phyloP scores from a whole-genome alignment of 2,113 vertebrate species.

The Actinemys pallida region DNA sequence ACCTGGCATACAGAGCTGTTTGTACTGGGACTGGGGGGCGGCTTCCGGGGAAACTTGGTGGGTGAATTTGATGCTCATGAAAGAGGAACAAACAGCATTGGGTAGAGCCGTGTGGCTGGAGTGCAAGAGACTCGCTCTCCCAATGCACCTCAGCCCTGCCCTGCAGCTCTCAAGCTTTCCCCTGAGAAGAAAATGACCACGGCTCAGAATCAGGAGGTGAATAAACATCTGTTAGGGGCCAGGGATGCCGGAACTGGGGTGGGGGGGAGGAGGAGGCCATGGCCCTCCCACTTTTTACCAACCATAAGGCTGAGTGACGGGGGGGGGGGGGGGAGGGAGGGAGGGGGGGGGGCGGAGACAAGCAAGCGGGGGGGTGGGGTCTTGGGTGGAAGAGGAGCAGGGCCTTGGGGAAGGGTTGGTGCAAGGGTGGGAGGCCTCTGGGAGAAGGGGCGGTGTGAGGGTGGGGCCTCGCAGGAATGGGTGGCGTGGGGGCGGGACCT shows the following conservation, averaged over 20 bases:
- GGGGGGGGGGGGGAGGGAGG: neutral
- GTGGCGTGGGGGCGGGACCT: too few species aligned
- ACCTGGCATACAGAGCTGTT: neutral
- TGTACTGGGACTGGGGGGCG: neutral
- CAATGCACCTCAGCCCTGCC: too few species aligned
- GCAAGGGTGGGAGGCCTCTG: too few species aligned
- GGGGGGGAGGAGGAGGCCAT: neutral
- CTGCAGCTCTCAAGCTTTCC: neutral
- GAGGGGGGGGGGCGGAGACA: neutral
- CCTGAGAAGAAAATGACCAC: neutral
- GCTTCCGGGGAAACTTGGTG: neutral
- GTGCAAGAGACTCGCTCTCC: neutral
- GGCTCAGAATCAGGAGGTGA: neutral
- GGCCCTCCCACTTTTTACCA: neutral
- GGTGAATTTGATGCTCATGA: neutral
- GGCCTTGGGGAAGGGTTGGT: fast-evolving
- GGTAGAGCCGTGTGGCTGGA: neutral
- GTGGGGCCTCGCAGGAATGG: too few species aligned
- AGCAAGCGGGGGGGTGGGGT: too few species aligned
- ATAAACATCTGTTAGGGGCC: neutral
- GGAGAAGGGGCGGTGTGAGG: too few species aligned
- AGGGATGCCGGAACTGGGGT: neutral
- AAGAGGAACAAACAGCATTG: neutral
- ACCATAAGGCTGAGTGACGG: neutral
- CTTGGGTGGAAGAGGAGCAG: neutral